Percentiles rank a stretch among this genome's conserved stretches.
These are phyloP conservation scores for Boulengerochromis microlepis DNA, from an alignment of 2,113 vertebrate genomes.

Conservation along the genomic window DNA sequence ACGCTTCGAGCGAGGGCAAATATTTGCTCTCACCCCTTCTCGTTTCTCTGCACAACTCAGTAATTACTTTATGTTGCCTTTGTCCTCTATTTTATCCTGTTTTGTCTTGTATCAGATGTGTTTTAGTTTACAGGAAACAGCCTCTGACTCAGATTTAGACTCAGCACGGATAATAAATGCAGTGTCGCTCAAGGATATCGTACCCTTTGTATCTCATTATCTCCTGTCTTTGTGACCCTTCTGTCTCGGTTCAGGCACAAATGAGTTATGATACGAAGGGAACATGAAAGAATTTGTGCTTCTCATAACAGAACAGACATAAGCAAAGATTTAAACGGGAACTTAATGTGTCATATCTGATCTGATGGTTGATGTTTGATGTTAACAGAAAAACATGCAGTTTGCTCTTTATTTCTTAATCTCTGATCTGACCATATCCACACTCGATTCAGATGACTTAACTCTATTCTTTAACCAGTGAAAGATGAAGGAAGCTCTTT, in stretches of 20 bases:
- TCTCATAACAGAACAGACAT: background rate
- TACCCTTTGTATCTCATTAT: background rate
- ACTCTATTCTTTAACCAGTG: background rate
- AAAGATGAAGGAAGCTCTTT: background rate
- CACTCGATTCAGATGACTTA: background rate
- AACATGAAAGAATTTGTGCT: background rate
- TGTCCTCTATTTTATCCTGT: conserved; percentile 6
- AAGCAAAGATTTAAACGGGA: background rate
- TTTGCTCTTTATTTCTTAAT: background rate
- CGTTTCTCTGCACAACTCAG: background rate
- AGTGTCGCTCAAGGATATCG: background rate
- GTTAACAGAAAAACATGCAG: background rate
- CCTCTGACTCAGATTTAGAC: conserved; percentile 10
- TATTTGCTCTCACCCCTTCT: conserved; percentile 43
- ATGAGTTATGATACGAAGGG: background rate
- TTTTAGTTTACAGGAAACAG: background rate
- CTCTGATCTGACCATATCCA: background rate
- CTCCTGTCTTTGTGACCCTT: background rate
- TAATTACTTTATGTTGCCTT: background rate
- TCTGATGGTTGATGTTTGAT: background rate
- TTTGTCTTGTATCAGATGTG: background rate
- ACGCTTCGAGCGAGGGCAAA: conserved; percentile 29
- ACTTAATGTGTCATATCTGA: background rate
- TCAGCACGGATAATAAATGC: background rate
- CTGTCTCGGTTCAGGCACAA: background rate